phyloP scores from a whole-genome alignment of 2,113 vertebrate genomes.

The Hystrix brachyura region DNA sequence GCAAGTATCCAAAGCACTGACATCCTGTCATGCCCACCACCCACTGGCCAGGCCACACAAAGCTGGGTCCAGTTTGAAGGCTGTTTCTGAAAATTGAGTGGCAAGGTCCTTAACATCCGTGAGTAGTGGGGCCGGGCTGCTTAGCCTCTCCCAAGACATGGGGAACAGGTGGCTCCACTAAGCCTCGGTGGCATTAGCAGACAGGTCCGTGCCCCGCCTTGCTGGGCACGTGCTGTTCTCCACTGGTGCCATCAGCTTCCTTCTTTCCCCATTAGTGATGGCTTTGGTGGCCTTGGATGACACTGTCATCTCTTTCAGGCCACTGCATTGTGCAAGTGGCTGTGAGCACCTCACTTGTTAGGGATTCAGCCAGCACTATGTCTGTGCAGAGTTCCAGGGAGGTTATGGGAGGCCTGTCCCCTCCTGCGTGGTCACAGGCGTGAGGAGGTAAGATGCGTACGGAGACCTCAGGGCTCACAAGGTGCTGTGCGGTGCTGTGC shows the following conservation, averaged over 20 bases:
- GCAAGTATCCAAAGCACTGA: conserved; percentile 29
- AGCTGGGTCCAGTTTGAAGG: neutral
- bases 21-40: rapidly evolving
- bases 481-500: neutral
- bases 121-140: neutral
- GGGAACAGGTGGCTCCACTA: neutral
- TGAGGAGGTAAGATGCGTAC: neutral
- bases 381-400: neutral
- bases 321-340: neutral
- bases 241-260: too few species aligned
- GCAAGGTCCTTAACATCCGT: neutral
- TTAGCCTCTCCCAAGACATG: rapidly evolving
- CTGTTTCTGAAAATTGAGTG: neutral
- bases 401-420: neutral
- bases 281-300: neutral
- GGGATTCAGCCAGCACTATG: neutral
- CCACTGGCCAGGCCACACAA: neutral
- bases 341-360: neutral
- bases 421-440: neutral
- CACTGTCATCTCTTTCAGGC: neutral
- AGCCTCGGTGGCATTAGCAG: neutral
- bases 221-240: neutral
- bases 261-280: neutral
- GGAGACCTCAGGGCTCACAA: neutral
- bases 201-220: rapidly evolving